phyloP scores from a whole-genome alignment of 2,113 vertebrate species.

The Cettia cetti region DNA sequence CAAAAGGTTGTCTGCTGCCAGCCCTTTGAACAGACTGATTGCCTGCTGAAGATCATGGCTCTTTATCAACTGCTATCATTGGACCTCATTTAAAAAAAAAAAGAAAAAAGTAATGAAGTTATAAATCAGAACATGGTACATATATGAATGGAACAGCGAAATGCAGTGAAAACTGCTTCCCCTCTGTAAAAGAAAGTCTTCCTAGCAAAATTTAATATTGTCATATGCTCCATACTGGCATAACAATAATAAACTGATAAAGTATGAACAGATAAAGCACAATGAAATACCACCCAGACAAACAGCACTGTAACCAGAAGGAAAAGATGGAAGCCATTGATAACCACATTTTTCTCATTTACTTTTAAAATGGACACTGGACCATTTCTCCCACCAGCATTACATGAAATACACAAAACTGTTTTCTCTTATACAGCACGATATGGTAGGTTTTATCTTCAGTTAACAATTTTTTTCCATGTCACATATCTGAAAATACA shows the following conservation, averaged over 20 bases:
- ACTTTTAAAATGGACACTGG: neutral
- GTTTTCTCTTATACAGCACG: neutral
- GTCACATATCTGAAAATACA: neutral
- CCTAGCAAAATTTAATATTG: neutral
- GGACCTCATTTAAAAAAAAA: neutral
- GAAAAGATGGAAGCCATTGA: neutral
- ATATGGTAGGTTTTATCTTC: neutral
- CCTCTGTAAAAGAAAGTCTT: neutral
- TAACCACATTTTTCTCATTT: neutral
- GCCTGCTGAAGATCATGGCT: neutral
- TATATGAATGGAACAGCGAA: neutral
- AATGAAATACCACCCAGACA: constrained; percentile 26
- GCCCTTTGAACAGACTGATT: neutral
- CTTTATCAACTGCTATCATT: neutral
- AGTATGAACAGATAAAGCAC: neutral
- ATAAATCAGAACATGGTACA: neutral
- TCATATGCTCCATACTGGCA: neutral
- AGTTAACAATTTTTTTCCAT: neutral
- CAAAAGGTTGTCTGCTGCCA: neutral
- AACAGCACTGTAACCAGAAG: neutral
- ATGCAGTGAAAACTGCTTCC: neutral
- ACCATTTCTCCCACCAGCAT: neutral
- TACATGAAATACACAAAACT: neutral
- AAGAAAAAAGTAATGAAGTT: neutral
- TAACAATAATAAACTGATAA: constrained; percentile 38